Conservation (phyloP, 2,888 invertebrate genomes). For the Thymelicus lineola region DNA sequence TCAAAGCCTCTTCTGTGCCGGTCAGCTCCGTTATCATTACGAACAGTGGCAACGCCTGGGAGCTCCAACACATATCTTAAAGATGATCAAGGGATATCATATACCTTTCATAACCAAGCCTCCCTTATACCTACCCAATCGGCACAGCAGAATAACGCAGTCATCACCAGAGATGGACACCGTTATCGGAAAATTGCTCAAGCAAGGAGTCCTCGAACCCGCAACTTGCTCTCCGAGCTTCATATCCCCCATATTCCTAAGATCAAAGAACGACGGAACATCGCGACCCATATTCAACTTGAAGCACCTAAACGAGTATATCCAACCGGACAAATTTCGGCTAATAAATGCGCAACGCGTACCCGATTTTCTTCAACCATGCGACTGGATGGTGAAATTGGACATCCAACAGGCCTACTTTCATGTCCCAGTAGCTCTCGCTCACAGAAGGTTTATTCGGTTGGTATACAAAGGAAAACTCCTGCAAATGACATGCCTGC, state of each 20-base stretch:
- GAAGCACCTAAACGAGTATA: conserved; percentile 44
- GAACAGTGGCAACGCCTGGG: too few relatives aligned
- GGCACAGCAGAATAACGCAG: too few relatives aligned
- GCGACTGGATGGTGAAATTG: conserved; percentile 47
- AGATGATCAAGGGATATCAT: too few relatives aligned
- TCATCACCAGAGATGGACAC: neutral
- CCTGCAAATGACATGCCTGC: conserved; percentile 49
- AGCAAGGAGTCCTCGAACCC: neutral
- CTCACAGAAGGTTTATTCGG: conserved; percentile 45
- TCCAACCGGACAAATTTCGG: conserved; percentile 41
- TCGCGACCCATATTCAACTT: conserved; percentile 46
- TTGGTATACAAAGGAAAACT: conserved; percentile 42
- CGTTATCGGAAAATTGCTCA: neutral
- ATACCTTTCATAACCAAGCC: too few relatives aligned
- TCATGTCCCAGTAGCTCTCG: conserved; percentile 38
- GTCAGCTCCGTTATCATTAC: too few relatives aligned
- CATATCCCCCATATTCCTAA: conserved; percentile 46
- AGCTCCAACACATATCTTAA: too few relatives aligned
- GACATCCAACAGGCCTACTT: conserved; percentile 47
- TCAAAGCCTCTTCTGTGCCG: too few relatives aligned
- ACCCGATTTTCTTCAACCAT: conserved; percentile 45
- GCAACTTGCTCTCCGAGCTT: conserved; percentile 29
- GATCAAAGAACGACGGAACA: conserved; percentile 44
- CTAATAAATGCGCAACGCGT: conserved; percentile 44
- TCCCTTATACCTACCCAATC: too few relatives aligned